These are phyloP conservation scores for Carassius gibelio DNA, from an alignment of 2,113 vertebrate species.

Conservation along the genomic window DNA sequence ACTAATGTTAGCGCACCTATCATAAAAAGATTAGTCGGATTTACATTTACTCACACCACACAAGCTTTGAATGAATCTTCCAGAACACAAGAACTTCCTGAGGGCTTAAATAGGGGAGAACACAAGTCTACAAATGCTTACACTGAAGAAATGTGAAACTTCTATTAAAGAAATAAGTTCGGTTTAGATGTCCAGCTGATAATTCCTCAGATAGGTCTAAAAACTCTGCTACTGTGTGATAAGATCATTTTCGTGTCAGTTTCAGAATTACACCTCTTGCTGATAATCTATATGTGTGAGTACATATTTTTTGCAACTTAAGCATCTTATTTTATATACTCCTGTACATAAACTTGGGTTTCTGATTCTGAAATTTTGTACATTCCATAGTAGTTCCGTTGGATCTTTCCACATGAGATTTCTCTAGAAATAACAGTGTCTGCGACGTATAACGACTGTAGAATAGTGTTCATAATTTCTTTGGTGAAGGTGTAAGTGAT, in stretches of 20 bases:
- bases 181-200: not conserved
- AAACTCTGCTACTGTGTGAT: not conserved
- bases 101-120: constrained; percentile 15
- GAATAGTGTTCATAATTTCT: constrained; percentile 53
- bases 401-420: not conserved
- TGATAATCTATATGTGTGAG: not conserved
- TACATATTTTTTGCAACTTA: not conserved
- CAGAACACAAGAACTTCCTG: constrained; percentile 25
- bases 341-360: not conserved
- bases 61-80: not conserved
- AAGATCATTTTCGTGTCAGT: not conserved
- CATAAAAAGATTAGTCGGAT: constrained; percentile 27
- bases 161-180: not conserved
- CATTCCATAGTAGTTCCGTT: not conserved
- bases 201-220: not conserved
- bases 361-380: not conserved
- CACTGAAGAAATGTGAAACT: not conserved
- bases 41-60: constrained; percentile 19
- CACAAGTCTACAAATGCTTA: constrained; percentile 6
- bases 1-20: constrained; percentile 18
- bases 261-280: not conserved
- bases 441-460: constrained; percentile 39
- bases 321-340: constrained; percentile 14
- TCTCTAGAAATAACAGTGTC: constrained; percentile 24
- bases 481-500: constrained; percentile 57